Evolutionary conservation across 2,888 invertebrate species (phyloP), one percentile per base, ranked within the genome.

Genomic region (Atethmia centrago): DNA sequence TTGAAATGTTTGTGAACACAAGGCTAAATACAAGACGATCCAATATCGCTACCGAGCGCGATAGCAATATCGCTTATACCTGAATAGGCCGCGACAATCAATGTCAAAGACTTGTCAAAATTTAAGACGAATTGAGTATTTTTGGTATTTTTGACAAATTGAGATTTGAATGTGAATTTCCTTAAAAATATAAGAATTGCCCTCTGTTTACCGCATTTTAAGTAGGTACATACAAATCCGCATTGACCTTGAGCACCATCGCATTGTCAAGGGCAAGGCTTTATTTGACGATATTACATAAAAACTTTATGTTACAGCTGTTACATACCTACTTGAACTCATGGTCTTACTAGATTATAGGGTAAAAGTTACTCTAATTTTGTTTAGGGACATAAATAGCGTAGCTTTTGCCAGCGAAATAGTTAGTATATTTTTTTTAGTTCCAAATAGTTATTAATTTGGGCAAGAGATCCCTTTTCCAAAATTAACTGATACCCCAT

Each of bases 181-280:
- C 12, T 12, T 51, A n/a, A 21, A 53, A 53, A 53, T 14, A 53
- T 14, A 8, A 25, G 53, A 25, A 14, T 16, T 53, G 2, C 14
- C 14, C 2, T 16, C 1, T 8, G 53, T 53, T 28, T 28, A 59
- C 28, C n/a, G 28, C 5, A 10, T 12, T 49, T 4, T 25, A 47
- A 12, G 53, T 55, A 25, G 0, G 14, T 16, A 55, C 25, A 1
- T 36, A 25, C 36, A 64, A 67, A 55, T 21, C 82, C 77, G 63
- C 67, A 56, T 47, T n/a, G 47, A 64, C 82, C 82, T 80, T 67
- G 42, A 59, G 3, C 9, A 14, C 49, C 42, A 53, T 65, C 45
- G 59, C 67, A 64, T 47, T 61, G 66, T 25, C 63, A 71, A 68
- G 62, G 63, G 19, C 59, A 67, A 59, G 59, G 45, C 7, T 42